A percentile compares a stretch with the other conserved stretches of the same genome.
phyloP scores from a whole-genome alignment of 2,113 vertebrate species.

The Nothocercus julius region DNA sequence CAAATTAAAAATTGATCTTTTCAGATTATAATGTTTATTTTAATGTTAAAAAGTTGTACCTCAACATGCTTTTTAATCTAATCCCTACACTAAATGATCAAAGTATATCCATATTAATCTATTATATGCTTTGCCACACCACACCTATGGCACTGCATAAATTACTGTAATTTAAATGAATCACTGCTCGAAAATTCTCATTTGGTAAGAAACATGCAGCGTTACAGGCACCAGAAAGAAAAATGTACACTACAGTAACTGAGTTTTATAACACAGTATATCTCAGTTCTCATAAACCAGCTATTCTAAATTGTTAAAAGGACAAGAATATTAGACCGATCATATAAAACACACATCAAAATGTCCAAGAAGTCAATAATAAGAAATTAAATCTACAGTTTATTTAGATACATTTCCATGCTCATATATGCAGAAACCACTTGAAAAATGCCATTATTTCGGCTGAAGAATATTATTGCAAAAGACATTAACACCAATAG shows the following conservation, averaged over 20 bases:
- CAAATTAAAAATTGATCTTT: constrained; percentile 36
- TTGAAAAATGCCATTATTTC: constrained; percentile 38
- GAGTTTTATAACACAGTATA: constrained; percentile 47
- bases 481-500: constrained; percentile 9
- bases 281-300: constrained; percentile 43
- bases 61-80: constrained; percentile 12
- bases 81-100: constrained; percentile 20
- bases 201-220: constrained; percentile 37
- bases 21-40: not conserved
- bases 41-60: constrained; percentile 25
- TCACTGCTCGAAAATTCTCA: constrained; percentile 64
- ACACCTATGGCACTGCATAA: constrained; percentile 62
- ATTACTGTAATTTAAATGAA: constrained; percentile 67
- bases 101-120: constrained; percentile 49
- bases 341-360: constrained; percentile 29
- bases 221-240: not conserved
- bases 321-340: constrained; percentile 18
- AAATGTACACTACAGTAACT: constrained; percentile 35
- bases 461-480: constrained; percentile 34
- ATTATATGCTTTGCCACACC: constrained; percentile 55
- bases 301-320: constrained; percentile 28
- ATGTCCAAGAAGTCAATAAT: constrained; percentile 20
- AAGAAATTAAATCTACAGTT: constrained; percentile 48
- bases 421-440: constrained; percentile 2
- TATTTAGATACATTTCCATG: constrained; percentile 43